phyloP scores from a whole-genome alignment of 2,113 vertebrate genomes.

The Oncorhynchus masou region DNA sequence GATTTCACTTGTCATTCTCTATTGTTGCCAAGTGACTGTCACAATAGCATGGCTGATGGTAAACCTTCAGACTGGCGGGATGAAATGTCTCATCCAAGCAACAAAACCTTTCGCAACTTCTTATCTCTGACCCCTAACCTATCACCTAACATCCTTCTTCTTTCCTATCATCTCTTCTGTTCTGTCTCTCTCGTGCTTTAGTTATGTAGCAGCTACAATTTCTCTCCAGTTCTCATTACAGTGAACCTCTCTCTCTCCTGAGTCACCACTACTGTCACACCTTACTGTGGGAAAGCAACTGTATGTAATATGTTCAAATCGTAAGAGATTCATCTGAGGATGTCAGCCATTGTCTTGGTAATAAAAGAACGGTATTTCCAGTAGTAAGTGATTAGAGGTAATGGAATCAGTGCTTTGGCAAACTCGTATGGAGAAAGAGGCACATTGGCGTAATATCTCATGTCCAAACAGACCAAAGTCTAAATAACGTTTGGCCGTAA shows the following conservation, averaged over 20 bases:
- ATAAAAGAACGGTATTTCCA: background rate
- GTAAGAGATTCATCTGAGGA: too few relatives aligned
- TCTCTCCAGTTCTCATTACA: background rate
- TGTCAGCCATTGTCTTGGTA: background rate
- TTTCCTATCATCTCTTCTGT: background rate
- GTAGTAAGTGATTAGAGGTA: background rate
- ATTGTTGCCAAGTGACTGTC: too few relatives aligned
- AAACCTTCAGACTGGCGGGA: background rate
- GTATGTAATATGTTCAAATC: background rate
- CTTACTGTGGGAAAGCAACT: background rate
- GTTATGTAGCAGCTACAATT: background rate
- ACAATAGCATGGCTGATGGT: background rate
- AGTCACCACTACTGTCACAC: background rate
- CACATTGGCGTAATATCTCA: background rate
- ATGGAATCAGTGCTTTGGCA: background rate
- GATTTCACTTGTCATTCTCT: too few relatives aligned
- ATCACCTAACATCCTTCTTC: background rate
- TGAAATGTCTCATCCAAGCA: too few relatives aligned
- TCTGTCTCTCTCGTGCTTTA: too few relatives aligned
- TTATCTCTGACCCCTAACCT: too few relatives aligned
- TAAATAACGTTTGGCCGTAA: background rate
- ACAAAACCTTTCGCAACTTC: too few relatives aligned
- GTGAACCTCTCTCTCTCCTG: background rate
- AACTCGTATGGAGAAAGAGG: background rate
- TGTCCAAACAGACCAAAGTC: background rate